Conservation (phyloP, 2,797 vertebrate genomes). For the Ptychobarbus kaznakovi region DNA sequence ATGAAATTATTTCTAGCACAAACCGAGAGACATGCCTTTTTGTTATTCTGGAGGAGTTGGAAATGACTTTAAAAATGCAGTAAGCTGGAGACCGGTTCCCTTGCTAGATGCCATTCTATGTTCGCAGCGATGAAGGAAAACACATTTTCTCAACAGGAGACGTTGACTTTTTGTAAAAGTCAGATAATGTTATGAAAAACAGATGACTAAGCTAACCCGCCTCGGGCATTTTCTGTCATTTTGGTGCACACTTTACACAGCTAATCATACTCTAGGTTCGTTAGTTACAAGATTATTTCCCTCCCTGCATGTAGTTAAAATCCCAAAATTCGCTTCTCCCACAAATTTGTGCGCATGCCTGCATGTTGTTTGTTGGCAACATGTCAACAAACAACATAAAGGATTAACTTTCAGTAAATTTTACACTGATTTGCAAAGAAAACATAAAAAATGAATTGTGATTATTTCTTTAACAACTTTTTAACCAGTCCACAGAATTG, state of each 20-base stretch:
- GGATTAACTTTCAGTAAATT: background rate
- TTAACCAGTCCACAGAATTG: background rate
- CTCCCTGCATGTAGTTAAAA: background rate
- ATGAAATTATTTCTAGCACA: slow-evolving; percentile 23
- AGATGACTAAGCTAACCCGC: background rate
- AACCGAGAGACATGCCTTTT: slow-evolving; percentile 1
- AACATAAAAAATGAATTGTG: background rate
- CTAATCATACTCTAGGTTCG: background rate
- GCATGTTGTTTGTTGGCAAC: background rate
- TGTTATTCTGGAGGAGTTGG: slow-evolving; percentile 9
- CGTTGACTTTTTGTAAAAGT: background rate
- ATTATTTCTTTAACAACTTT: background rate
- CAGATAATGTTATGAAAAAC: background rate
- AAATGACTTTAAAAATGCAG: slow-evolving; percentile 11
- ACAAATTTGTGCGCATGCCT: background rate
- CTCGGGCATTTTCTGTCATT: background rate
- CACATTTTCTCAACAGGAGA: background rate
- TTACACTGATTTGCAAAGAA: background rate
- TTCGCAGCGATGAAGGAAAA: background rate
- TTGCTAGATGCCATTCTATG: background rate
- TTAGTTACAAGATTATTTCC: slow-evolving; percentile 22
- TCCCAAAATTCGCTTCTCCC: background rate
- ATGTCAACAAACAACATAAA: background rate
- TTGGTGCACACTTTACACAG: background rate
- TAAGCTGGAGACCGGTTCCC: background rate